Evolutionary conservation across 2,888 invertebrate genomes (phyloP).

Genomic region (Phanerotoma sp.): DNA sequence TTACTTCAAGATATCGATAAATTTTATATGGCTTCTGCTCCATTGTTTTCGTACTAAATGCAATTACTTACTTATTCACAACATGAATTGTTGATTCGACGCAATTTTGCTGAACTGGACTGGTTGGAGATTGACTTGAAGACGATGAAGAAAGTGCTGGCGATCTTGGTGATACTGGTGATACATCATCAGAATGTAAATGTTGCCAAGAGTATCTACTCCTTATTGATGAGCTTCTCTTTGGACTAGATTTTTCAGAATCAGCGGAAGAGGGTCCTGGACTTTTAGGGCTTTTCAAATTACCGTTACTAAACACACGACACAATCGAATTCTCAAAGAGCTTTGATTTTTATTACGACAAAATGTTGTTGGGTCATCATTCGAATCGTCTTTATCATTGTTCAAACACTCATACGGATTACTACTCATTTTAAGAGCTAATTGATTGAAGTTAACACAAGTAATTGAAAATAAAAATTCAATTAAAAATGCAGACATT

Average conservation of each 20-base stretch:
- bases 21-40: not conserved
- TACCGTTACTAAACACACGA: constrained; percentile 34
- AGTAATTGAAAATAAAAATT: too few species aligned
- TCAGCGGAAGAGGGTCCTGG: constrained; percentile 28
- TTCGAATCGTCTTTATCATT: constrained; percentile 25
- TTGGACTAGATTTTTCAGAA: constrained; percentile 35
- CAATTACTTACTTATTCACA: constrained; percentile 4
- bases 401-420: constrained; percentile 22
- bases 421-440: constrained; percentile 25
- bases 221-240: constrained; percentile 30
- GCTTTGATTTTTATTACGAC: constrained; percentile 28
- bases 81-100: not conserved
- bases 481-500: too few species aligned
- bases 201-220: constrained; percentile 40
- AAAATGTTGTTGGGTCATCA: constrained; percentile 16
- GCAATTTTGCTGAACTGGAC: not conserved
- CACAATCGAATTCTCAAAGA: constrained; percentile 38
- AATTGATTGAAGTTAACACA: too few species aligned
- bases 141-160: constrained; percentile 25
- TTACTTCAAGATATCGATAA: not conserved
- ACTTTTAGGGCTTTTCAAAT: constrained; percentile 34
- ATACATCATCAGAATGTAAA: constrained; percentile 8
- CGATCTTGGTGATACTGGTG: constrained; percentile 26
- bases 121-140: constrained; percentile 10
- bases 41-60: not conserved